These are phyloP conservation scores for Okamejei kenojei DNA, from an alignment of 2,797 vertebrate species.

Conservation along the genomic window DNA sequence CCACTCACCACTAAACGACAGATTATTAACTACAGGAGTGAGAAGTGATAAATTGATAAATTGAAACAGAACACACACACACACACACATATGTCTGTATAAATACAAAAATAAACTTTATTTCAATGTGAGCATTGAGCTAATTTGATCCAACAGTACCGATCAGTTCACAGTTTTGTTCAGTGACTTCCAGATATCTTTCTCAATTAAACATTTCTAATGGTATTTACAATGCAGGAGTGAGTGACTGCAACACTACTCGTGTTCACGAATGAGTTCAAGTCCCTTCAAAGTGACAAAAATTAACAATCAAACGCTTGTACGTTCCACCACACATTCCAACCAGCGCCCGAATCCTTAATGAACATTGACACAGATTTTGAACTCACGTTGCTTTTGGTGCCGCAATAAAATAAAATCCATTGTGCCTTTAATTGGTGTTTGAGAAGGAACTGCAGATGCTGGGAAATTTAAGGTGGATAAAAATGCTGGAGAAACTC, in stretches of 20 bases:
- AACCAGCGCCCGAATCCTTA: not conserved
- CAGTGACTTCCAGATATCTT: not conserved
- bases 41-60: no score
- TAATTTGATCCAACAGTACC: constrained; percentile 2
- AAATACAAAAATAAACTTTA: constrained; percentile 22
- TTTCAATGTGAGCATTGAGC: not conserved
- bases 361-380: not conserved
- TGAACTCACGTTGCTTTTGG: not conserved
- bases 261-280: not conserved
- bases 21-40: no score
- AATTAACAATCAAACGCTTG: not conserved
- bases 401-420: no score
- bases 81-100: not conserved
- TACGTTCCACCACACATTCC: not conserved
- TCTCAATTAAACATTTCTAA: not conserved
- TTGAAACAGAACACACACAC: not conserved
- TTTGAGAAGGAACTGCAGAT: no score
- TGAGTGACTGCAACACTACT: no score
- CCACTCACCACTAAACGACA: no score
- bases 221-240: not conserved
- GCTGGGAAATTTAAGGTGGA: no score
- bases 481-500: no score
- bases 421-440: not conserved
- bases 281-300: not conserved
- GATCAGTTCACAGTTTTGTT: not conserved